Evolutionary conservation across 2,113 vertebrate genomes (phyloP), one percentile per base, ranked within the genome.

Genomic region (Embiotoca jacksoni): DNA sequence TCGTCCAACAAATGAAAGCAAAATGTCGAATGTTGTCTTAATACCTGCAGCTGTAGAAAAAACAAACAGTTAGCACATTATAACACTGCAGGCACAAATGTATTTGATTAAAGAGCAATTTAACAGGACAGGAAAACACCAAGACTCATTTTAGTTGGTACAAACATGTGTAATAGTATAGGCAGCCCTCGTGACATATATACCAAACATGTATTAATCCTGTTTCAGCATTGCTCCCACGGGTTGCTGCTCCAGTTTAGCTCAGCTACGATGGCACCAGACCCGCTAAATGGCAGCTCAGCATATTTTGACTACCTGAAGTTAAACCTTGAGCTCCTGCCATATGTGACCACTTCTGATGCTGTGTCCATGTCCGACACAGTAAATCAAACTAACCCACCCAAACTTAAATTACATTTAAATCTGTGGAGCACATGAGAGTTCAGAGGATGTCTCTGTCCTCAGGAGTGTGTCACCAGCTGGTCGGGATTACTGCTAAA

Each of bases 401-500:
- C 30, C 8, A 56, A 50, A 64, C 9, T 60, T 30, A 6, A 54
- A 35, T 32, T 65, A 44, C 3, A 71, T 78, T 81, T 64, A 60
- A 77, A 71, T 37, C 6, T 6, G 23, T 23, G 39, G 10, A 16
- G 33, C 7, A 78, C 55, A 44, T 55, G 69, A 60, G 49, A 72
- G 71, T 75, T 62, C 56, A 65, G 75, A 68, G 78, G 57, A 72
- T 54, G 72, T 53, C 75, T n/a, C 41, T 23, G 54, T 85, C 72
- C 71, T 80, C 64, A 8, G 80, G 58, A 23, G 63, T 55, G 37
- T 53, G 69, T 66, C 79, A 36, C 78, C 86, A 90, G 86, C 81
- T 90, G 90, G 67, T 75, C 11, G 59, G 74, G 80, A 91, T 92
- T 86, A 90, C 46, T 23, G 80, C 61, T 72, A 76, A 80, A 82